Evolutionary conservation across 2,797 vertebrate species (phyloP), one percentile per base, ranked within the genome.

Genomic region (Dipus sagitta): DNA sequence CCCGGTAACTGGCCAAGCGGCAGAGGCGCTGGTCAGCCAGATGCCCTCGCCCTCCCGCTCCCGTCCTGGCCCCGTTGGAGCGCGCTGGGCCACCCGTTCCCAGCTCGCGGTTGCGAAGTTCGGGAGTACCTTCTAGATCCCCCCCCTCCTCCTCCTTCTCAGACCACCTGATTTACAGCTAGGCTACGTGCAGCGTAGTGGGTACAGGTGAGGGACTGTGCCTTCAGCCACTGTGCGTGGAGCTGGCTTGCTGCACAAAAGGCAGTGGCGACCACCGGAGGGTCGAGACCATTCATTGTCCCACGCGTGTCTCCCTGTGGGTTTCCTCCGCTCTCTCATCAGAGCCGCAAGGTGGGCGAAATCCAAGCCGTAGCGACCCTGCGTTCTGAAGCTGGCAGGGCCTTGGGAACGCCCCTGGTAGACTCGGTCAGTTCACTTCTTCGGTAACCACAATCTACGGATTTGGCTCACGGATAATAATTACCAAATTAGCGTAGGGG

Each of bases 131-230:
- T 77, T 86, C 30, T 38, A 21, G 38, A 38, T 6, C 38, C 38
- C 38, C 38, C 38, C 54, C 21, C 15, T 30, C 88, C 83, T 71
- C 60, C 24, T 70, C 8, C 67, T 64, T 47, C 14, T 42, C 32
- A 21, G 21, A 76, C 47, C 93, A 77, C 92, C 87, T 71, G 79
- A 65, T 76, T 95, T 94, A 78, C 93, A 92, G 23, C 18, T 42
- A 47, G 91, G 28, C 2, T 30, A 34, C 62, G 72, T n/a, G 85
- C 65, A 60, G 65, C 62, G 38, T n/a, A 14, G 58, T 17, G 52
- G 72, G 70, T 52, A 13, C 64, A 62, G 64, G 28, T n/a, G 52
- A 74, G 71, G 79, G 32, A 54, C 11, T 20, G 34, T 54, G n/a
- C 28, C 34, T 54, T 26, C 30, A 32, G 17, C 23, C 10, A 28